phyloP scores from a whole-genome alignment of 2,888 invertebrate species.

The Lysandra coridon region DNA sequence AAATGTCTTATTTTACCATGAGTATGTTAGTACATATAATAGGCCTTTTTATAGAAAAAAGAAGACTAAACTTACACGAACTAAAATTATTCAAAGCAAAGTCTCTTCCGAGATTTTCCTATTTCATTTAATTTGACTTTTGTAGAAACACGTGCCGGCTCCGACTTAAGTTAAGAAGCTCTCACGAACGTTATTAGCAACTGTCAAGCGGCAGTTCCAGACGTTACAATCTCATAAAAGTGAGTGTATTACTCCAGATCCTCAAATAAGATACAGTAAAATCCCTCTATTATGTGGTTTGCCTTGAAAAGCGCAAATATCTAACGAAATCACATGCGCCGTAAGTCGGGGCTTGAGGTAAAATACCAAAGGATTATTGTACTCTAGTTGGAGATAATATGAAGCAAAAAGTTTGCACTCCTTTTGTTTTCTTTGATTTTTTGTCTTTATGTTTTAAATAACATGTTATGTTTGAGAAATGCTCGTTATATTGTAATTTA shows the following conservation, averaged over 20 bases:
- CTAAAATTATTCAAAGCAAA: neutral
- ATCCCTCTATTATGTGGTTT: slow-evolving; percentile 30
- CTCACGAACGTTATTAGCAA: slow-evolving; percentile 10
- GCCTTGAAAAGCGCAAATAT: slow-evolving; percentile 26
- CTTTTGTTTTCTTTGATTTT: neutral
- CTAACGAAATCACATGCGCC: slow-evolving; percentile 10
- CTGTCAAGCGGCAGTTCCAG: slow-evolving; percentile 19
- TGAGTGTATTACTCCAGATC: slow-evolving; percentile 11
- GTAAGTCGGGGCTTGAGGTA: slow-evolving; percentile 22
- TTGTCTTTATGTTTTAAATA: neutral
- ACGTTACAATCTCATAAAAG: slow-evolving; percentile 15
- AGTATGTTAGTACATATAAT: no score
- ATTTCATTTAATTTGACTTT: neutral
- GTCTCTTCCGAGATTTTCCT: neutral
- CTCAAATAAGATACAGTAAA: slow-evolving; percentile 24
- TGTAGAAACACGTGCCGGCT: neutral
- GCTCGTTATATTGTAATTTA: neutral
- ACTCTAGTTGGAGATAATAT: neutral
- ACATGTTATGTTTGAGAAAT: neutral
- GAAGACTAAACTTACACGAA: neutral
- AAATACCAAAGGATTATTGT: slow-evolving; percentile 12
- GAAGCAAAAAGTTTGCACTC: neutral
- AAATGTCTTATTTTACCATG: no score
- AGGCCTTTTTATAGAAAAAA: neutral
- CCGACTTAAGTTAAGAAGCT: neutral